Base-by-base conservation (phyloP, 2,797 vertebrate genomes). In the Schizopygopsis malacanthus region DNA sequence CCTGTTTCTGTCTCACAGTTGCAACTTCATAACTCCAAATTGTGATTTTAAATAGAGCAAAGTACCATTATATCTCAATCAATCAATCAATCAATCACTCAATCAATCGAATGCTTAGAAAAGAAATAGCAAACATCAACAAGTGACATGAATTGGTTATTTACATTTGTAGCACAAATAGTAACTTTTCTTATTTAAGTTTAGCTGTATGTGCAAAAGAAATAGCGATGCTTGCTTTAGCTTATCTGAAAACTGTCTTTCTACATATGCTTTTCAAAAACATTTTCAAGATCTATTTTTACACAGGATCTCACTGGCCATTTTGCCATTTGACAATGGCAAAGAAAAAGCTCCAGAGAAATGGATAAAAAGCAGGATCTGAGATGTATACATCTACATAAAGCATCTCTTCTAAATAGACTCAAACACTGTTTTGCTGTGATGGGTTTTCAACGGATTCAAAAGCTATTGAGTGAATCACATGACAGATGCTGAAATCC, bases 291-390 rank as follows among this genome's bases (percentile, higher is more conserved):
- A 70, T 69, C 6, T 33, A 3, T 81, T n/a, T 59, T 45, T 22
- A 22, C 2, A 50, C 28, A 39, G 79, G 61, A 52, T 81, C 50
- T 69, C 6, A n/a, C 52, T 33, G 41, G 11, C 43, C 33, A 71
- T 63, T 79, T n/a, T 84, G 25, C 61, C 37, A 87, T 81, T 52
- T 84, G 25, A 70, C 37, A 87, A 50, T 79, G 37, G 39, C 56
- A 54, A 50, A 65, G 16, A 79, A 87, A 77, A 81, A 45, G 63
- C 65, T 41, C 8, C 4, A 41, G 13, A 37, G 43, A 50, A 76
- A 81, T 84, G 50, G 16, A 50, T 59, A 70, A 71, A 84, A 81
- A 54, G 56, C 28, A 56, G 81, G 41, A 45, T 56, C 28, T 56
- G 2, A 54, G 56, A 79, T 11, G 45, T 76, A 41, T 69, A 18